phyloP scores from a whole-genome alignment of 2,113 vertebrate genomes.

The Grallaria varia region DNA sequence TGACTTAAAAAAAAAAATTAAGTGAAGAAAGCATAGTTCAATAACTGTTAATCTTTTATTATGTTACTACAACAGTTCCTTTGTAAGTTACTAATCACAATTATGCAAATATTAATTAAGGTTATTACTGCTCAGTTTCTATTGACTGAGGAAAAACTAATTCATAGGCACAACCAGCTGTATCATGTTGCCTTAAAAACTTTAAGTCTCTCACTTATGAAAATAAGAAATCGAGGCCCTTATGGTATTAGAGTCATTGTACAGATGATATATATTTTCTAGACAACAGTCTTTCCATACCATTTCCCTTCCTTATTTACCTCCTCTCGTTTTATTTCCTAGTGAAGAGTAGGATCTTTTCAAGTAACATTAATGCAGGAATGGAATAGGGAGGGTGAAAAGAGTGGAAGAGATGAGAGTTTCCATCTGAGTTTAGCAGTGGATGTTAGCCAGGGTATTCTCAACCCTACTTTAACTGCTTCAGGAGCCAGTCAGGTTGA shows the following conservation, averaged over 20 bases:
- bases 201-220: conserved; percentile 22
- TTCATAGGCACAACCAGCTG: conserved; percentile 48
- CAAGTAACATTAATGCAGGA: neutral
- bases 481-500: neutral
- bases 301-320: neutral
- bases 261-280: neutral
- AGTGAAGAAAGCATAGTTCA: conserved; percentile 62
- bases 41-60: conserved; percentile 61
- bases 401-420: neutral
- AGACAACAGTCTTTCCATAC: neutral
- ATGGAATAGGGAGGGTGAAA: neutral
- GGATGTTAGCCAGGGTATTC: neutral
- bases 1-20: conserved; percentile 65
- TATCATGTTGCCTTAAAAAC: conserved; percentile 50
- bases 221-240: neutral
- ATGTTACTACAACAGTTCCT: conserved; percentile 65
- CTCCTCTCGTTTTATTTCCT: neutral
- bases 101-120: conserved; percentile 78
- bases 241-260: neutral
- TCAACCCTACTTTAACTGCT: neutral
- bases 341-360: neutral
- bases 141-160: conserved; percentile 48
- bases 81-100: conserved; percentile 73
- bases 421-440: neutral
- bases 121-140: conserved; percentile 70